Conservation (phyloP, 2,113 vertebrate species). For the Cephalopholis sonnerati region DNA sequence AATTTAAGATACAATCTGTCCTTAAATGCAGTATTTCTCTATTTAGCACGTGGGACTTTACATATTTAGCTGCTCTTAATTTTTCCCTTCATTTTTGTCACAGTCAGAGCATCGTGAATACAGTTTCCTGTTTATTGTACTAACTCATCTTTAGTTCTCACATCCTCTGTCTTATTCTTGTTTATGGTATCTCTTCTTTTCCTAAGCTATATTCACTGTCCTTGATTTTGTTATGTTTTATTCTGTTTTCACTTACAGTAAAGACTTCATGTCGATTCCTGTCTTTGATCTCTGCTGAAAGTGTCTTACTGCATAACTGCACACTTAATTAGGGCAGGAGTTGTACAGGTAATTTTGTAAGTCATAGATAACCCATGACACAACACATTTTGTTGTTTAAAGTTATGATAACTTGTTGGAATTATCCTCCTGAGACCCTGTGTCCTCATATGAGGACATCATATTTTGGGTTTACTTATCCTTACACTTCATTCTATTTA, state of each 20-base stretch:
- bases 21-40: constrained; percentile 2
- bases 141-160: neutral
- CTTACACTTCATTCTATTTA: too few species aligned
- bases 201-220: neutral
- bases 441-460: too few species aligned
- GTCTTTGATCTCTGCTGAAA: neutral
- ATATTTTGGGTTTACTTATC: too few species aligned
- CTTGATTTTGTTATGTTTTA: neutral
- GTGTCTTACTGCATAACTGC: neutral
- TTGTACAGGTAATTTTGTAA: neutral
- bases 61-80: neutral
- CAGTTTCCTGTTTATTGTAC: neutral
- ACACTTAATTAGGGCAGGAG: neutral
- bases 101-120: neutral
- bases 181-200: neutral
- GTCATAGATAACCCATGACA: neutral
- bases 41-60: neutral
- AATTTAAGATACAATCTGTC: constrained; percentile 1
- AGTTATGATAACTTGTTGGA: neutral
- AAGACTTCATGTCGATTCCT: neutral
- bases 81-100: neutral
- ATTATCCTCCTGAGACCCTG: too few species aligned
- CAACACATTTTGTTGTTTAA: neutral
- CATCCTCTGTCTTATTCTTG: neutral
- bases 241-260: neutral